phyloP scores from a whole-genome alignment of 2,113 vertebrate genomes.

The Canis aureus region DNA sequence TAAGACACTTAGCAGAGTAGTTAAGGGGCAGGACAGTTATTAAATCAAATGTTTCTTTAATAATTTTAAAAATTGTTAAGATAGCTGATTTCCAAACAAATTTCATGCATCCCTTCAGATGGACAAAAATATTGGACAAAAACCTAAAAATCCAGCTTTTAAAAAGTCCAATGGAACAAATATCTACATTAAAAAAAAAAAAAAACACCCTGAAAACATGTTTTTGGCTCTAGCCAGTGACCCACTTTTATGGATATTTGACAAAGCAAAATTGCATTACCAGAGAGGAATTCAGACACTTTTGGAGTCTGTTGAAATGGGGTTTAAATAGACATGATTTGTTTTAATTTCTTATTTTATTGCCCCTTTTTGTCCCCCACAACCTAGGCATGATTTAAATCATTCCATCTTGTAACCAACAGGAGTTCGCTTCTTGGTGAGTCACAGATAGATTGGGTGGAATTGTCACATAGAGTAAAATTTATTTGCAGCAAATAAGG shows the following conservation, averaged over 20 bases:
- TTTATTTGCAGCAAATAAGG: not conserved
- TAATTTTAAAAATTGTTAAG: conserved; percentile 13
- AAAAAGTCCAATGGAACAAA: not conserved
- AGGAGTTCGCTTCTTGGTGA: not conserved
- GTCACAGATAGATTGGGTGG: not conserved
- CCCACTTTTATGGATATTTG: conserved; percentile 46
- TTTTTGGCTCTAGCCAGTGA: conserved; percentile 45
- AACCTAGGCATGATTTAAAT: not conserved
- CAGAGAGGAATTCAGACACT: conserved; percentile 31
- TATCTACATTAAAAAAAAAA: not conserved
- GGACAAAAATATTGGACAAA: not conserved
- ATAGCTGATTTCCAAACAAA: conserved; percentile 53
- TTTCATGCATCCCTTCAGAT: conserved; percentile 10
- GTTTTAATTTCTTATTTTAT: not conserved
- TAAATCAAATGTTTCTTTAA: conserved; percentile 36
- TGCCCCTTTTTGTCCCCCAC: not conserved
- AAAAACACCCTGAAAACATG: not conserved
- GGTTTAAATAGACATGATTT: conserved; percentile 17
- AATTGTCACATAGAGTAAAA: not conserved
- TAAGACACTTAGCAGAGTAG: conserved; percentile 84
- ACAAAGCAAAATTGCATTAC: conserved; percentile 11
- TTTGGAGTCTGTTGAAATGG: conserved; percentile 36
- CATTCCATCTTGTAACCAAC: not conserved
- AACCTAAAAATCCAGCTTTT: conserved; percentile 41
- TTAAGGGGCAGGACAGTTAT: conserved; percentile 49